Evolutionary conservation across 2,888 invertebrate genomes (phyloP).

Genomic region (Latheticus oryzae): DNA sequence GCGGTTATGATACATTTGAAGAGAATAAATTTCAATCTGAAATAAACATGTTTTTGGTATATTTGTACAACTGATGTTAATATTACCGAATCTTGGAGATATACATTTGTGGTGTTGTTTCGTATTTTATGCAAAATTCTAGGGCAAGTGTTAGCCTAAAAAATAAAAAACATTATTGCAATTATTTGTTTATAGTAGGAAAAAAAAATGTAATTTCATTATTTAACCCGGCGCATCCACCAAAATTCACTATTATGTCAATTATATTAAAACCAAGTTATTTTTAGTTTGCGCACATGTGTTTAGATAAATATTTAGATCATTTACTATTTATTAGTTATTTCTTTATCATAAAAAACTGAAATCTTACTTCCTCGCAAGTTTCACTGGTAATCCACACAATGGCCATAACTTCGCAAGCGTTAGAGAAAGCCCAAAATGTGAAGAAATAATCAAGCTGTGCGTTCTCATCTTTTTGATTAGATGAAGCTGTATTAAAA

Average conservation of each 20-base stretch:
- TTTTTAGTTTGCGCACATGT: too few relatives aligned
- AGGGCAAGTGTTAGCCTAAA: slow-evolving; percentile 56
- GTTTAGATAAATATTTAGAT: too few relatives aligned
- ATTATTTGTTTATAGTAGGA: too few relatives aligned
- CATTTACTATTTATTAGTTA: too few relatives aligned
- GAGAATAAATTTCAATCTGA: slow-evolving; percentile 58
- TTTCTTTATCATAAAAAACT: too few relatives aligned
- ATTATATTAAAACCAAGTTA: too few relatives aligned
- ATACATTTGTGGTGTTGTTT: slow-evolving; percentile 51
- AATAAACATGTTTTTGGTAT: slow-evolving; percentile 19
- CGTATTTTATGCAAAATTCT: slow-evolving; percentile 57
- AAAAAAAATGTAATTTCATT: too few relatives aligned
- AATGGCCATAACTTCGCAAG: slow-evolving; percentile 51
- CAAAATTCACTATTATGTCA: too few relatives aligned
- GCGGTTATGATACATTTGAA: slow-evolving; percentile 59
- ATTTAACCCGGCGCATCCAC: too few relatives aligned
- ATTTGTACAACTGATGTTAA: neutral
- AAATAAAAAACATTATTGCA: too few relatives aligned
- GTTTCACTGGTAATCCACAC: slow-evolving; percentile 55
- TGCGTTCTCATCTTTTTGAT: slow-evolving; percentile 33
- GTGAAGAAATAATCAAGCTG: slow-evolving; percentile 50
- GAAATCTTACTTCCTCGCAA: slow-evolving; percentile 56
- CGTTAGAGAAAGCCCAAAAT: slow-evolving; percentile 55
- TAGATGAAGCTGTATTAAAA: slow-evolving; percentile 45
- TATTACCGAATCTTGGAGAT: slow-evolving; percentile 56